Percentiles rank a stretch among this genome's conserved stretches.
phyloP scores from a whole-genome alignment of 1,140 invertebrate genomes.

The Muscidifurax raptorellus region DNA sequence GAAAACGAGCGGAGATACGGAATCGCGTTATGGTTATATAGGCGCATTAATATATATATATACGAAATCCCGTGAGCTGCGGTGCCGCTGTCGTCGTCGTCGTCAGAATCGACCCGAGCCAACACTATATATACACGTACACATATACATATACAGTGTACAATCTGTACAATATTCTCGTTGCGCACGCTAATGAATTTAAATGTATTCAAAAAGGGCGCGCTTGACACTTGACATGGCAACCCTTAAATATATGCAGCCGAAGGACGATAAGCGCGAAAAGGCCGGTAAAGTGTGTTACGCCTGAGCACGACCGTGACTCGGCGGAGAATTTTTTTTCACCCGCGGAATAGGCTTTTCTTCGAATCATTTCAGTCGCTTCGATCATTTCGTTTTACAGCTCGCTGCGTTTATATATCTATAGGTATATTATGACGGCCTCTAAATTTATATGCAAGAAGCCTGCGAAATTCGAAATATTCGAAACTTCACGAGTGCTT shows the following conservation, averaged over 20 bases:
- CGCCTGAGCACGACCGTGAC: constrained; percentile 64
- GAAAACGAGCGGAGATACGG: constrained; percentile 12
- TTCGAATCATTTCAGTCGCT: too few relatives aligned
- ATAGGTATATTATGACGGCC: too few relatives aligned
- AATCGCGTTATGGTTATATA: constrained; percentile 43
- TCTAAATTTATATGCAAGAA: neutral
- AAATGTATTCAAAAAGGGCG: constrained; percentile 74
- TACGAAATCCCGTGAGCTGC: neutral
- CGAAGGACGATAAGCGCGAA: constrained; percentile 62
- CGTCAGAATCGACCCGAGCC: neutral
- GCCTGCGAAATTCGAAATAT: constrained; percentile 2
- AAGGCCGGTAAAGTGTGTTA: constrained; percentile 63
- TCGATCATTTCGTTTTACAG: too few relatives aligned
- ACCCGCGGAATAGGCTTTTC: neutral
- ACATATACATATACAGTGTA: too few relatives aligned
- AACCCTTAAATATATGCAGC: constrained; percentile 70
- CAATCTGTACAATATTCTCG: too few relatives aligned
- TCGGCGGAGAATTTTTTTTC: constrained; percentile 53
- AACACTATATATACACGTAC: too few relatives aligned
- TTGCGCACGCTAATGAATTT: constrained; percentile 68
- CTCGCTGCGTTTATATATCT: too few relatives aligned
- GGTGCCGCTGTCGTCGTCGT: too few relatives aligned
- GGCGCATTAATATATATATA: neutral
- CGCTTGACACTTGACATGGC: constrained; percentile 71
- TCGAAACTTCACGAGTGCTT: neutral